phyloP scores from a whole-genome alignment of 2,888 invertebrate species.

The Drosophila paranaensis region DNA sequence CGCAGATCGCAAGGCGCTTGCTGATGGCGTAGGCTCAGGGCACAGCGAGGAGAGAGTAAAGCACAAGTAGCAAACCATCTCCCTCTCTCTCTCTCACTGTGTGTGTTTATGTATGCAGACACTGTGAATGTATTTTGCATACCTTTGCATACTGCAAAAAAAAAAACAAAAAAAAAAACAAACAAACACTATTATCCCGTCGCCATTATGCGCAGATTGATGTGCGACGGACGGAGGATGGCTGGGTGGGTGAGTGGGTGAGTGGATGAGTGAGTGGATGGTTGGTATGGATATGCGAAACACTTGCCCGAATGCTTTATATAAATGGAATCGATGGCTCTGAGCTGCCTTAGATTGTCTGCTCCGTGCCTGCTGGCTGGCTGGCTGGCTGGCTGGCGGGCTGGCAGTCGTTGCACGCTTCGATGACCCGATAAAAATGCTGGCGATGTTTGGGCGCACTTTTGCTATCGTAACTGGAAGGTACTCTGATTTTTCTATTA shows the following conservation, averaged over 20 bases:
- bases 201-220: slow-evolving; percentile 73
- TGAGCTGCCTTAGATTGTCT: slow-evolving; percentile 10
- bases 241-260: neutral
- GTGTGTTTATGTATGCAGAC: slow-evolving; percentile 33
- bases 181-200: slow-evolving; percentile 73
- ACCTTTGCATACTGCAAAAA: slow-evolving; percentile 63
- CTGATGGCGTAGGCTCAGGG: neutral
- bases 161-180: neutral
- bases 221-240: slow-evolving; percentile 41
- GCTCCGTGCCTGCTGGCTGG: slow-evolving; percentile 3
- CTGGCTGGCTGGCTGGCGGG: slow-evolving; percentile 30
- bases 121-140: slow-evolving; percentile 59
- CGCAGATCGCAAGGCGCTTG: neutral
- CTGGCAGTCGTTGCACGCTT: slow-evolving; percentile 60
- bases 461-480: slow-evolving; percentile 33
- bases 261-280: neutral
- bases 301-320: slow-evolving; percentile 40
- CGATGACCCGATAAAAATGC: slow-evolving; percentile 67
- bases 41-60: slow-evolving; percentile 16
- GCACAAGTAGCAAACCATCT: slow-evolving; percentile 14
- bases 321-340: slow-evolving; percentile 21
- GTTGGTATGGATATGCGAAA: slow-evolving; percentile 17
- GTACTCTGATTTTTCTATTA: slow-evolving; percentile 49
- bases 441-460: slow-evolving; percentile 46
- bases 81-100: slow-evolving; percentile 6